Conservation (phyloP, 2,797 vertebrate genomes). For the Darevskia mixta region DNA sequence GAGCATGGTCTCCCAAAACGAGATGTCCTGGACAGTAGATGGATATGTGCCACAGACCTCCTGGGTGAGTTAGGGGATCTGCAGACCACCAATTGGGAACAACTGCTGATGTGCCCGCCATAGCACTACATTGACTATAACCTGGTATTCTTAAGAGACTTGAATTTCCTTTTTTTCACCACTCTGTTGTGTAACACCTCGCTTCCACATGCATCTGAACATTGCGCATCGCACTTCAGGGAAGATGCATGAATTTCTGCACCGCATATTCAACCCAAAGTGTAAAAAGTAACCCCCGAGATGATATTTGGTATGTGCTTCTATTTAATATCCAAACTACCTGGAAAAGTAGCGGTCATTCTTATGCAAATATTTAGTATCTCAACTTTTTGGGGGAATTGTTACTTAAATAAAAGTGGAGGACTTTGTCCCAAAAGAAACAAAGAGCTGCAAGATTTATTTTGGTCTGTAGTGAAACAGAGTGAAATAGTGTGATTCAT, state of each 20-base stretch:
- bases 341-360: background rate
- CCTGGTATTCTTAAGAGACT: no score
- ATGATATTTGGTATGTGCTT: background rate
- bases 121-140: no score
- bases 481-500: constrained; percentile 1
- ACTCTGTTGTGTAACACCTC: background rate
- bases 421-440: constrained; percentile 9
- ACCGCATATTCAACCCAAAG: background rate
- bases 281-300: background rate
- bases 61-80: no score
- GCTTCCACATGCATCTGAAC: background rate
- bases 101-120: no score
- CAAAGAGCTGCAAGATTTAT: constrained; percentile 7
- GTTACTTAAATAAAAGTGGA: constrained; percentile 40
- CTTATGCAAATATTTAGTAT: background rate
- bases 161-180: background rate
- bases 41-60: no score
- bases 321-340: background rate
- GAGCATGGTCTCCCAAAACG: no score
- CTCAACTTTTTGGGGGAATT: background rate
- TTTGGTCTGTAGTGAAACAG: constrained; percentile 20
- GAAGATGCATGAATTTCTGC: background rate
- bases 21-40: no score
- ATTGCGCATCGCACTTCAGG: background rate
- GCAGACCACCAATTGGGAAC: no score